Evolutionary conservation across 2,888 invertebrate genomes (phyloP), one percentile per base, ranked within the genome.

Genomic region (Geophilus truncorum): DNA sequence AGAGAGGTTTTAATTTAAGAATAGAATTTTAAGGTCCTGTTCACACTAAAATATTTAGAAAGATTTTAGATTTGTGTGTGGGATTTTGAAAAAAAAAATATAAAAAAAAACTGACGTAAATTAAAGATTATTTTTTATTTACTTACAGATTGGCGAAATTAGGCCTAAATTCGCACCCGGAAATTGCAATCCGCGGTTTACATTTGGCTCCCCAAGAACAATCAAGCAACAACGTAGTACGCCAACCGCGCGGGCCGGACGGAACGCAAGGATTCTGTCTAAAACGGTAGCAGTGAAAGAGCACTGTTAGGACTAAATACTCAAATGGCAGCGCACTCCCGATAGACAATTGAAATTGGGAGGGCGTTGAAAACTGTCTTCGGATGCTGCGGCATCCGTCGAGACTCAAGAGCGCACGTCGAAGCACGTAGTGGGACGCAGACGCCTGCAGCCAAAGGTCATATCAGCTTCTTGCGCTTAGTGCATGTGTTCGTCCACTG

Each of bases 161-260:
- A 25, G 76, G 76, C 28, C 18, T 80, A 36, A 75, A 12, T 36
- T 36, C 70, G 23, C 75, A 70, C 18, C 21, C 25, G 10, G 80
- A 80, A 76, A 80, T 80, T 21, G 76, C 80, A 6, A 80, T 80
- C 32, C 80, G 80, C 12, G 76, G 75, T 36, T 6, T 80, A 7
- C 80, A 80, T 25, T 32, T 80, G 34, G 23, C 25, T 25, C 70
- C 25, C 7, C 21, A 15, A 6, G 75, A 70, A 23, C 36, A 70
- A 18, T 70, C 70, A 9, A 40, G 32, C 18, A 76, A 40, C n/a
- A 91, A 93, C 70, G 91, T 94, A 77, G 88, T 93, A 82, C 93
- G 97, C 82, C 92, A 94, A 86, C 97, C 97, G 57, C 93, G 92
- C 86, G 97, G 97, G 21, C 97, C 97, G 1, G 96, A 96, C 87